Conservation (phyloP, 2,113 vertebrate genomes). For the Nesoenas mayeri region DNA sequence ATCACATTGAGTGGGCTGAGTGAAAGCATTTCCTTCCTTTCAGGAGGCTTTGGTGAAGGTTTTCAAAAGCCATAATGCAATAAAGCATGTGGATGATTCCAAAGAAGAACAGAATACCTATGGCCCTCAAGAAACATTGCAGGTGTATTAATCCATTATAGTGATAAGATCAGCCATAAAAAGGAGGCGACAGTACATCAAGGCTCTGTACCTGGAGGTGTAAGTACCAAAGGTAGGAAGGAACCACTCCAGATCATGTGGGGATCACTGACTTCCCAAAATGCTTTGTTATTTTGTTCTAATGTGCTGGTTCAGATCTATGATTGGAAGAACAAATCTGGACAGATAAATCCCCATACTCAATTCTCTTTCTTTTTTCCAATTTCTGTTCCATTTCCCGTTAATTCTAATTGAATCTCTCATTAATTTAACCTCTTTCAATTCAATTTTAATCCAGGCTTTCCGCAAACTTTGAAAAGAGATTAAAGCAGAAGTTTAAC, state of each 20-base stretch:
- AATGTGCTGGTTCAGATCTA: not conserved
- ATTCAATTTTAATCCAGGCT: not conserved
- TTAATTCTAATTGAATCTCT: not conserved
- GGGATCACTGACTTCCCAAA: not conserved
- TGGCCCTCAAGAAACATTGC: not conserved
- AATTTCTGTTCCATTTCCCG: not conserved
- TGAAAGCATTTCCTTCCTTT: not conserved
- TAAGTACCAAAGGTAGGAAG: not conserved
- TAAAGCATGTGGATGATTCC: not conserved
- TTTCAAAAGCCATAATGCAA: not conserved
- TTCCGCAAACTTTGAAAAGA: not conserved
- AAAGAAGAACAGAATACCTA: not conserved
- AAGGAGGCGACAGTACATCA: not conserved
- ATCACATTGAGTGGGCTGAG: not conserved
- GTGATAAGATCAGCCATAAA: not conserved
- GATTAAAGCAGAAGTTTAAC: not conserved
- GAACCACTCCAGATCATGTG: not conserved
- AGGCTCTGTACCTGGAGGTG: not conserved
- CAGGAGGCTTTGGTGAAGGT: not conserved
- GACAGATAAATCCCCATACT: not conserved
- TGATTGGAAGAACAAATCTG: not conserved
- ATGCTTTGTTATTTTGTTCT: not conserved
- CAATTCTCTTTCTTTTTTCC: not conserved
- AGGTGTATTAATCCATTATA: rapidly evolving
- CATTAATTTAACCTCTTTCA: not conserved